Conservation (phyloP, 2,888 invertebrate genomes). For the Vesta saturnalis region DNA sequence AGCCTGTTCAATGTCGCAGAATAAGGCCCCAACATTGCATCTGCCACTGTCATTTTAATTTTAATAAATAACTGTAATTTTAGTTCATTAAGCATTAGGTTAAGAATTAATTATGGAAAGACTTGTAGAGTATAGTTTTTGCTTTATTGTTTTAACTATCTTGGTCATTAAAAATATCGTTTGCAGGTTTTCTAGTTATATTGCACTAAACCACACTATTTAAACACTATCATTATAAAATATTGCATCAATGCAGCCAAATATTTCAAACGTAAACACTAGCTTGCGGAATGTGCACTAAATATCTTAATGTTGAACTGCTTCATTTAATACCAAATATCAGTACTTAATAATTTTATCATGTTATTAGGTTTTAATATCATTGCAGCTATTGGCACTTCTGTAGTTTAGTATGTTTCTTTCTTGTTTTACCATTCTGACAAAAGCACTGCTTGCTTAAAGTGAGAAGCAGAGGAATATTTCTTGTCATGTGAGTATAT, state of each 20-base stretch:
- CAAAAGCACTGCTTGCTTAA: conserved; percentile 12
- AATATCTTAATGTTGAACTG: conserved; percentile 7
- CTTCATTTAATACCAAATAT: not conserved
- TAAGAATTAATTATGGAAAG: conserved; percentile 10
- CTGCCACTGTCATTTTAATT: conserved; percentile 39
- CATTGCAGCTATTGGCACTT: conserved; percentile 3
- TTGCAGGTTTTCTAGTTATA: conserved; percentile 14
- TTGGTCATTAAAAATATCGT: conserved; percentile 4
- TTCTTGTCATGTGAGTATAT: conserved; percentile 7
- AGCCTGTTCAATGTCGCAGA: conserved; percentile 64
- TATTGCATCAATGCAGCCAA: conserved; percentile 7
- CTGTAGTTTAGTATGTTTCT: conserved; percentile 14
- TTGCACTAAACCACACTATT: conserved; percentile 11
- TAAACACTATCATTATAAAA: conserved; percentile 8
- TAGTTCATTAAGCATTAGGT: conserved; percentile 18
- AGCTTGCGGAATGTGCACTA: conserved; percentile 15
- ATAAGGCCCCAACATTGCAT: conserved; percentile 47
- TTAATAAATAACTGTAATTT: conserved; percentile 21
- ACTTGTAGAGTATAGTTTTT: conserved; percentile 15
- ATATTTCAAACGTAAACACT: conserved; percentile 1
- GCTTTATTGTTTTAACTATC: conserved; percentile 11
- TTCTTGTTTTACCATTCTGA: conserved; percentile 15
- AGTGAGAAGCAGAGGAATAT: conserved; percentile 3
- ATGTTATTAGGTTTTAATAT: conserved; percentile 7
- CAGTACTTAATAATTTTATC: not conserved